phyloP scores from a whole-genome alignment of 2,797 vertebrate species.

The Mormyrus hasselquistii region DNA sequence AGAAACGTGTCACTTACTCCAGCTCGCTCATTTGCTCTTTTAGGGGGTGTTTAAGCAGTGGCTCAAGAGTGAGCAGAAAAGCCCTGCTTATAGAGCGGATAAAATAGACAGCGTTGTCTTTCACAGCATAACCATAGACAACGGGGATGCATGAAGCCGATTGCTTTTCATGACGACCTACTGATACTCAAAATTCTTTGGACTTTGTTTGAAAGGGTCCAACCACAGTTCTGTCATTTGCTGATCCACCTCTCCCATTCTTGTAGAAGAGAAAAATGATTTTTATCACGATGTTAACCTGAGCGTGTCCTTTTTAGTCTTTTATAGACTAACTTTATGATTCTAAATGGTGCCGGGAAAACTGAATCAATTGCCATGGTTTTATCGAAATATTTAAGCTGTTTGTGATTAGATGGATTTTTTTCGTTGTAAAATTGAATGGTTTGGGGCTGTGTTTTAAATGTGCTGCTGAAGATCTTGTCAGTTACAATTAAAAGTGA shows the following conservation, averaged over 20 bases:
- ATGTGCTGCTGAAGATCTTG: not conserved
- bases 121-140: not conserved
- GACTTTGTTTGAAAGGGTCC: not conserved
- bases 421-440: not conserved
- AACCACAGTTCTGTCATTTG: not conserved
- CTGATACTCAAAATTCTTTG: not conserved
- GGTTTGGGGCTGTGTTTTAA: not conserved
- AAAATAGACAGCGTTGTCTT: not conserved
- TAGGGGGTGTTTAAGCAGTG: not conserved
- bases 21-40: conserved; percentile 15
- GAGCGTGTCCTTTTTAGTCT: not conserved
- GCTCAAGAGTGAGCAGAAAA: not conserved
- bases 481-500: not conserved
- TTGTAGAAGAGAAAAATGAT: not conserved
- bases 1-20: conserved; percentile 27
- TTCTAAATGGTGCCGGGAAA: not conserved
- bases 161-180: not conserved
- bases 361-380: not conserved
- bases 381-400: not conserved
- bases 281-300: not conserved
- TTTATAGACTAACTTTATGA: not conserved
- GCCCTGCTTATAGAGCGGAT: not conserved
- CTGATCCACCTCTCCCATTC: not conserved
- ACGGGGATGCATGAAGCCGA: not conserved
- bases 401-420: conserved; percentile 4